Conservation (phyloP, 2,113 vertebrate species). For the Hyperopisus bebe region DNA sequence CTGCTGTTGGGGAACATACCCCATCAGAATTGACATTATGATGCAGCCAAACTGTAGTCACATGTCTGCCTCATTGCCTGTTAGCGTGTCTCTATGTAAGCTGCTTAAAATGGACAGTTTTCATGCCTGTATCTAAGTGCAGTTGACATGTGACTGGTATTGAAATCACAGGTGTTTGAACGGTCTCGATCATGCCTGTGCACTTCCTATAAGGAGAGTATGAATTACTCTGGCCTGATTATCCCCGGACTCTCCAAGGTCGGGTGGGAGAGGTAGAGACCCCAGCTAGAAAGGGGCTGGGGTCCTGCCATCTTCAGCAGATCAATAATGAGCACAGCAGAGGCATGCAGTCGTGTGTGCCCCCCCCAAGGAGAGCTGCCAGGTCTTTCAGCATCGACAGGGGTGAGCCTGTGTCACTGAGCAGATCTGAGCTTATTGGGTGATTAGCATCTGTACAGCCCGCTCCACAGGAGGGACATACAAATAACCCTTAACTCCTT, state of each 20-base stretch:
- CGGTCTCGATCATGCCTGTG: background rate
- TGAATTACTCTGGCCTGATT: background rate
- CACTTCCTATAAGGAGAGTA: background rate
- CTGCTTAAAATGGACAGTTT: background rate
- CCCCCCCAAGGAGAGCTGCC: too few species aligned
- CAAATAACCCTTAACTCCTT: background rate
- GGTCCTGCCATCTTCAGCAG: background rate
- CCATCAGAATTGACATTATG: background rate
- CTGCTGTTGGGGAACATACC: background rate
- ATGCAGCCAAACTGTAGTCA: background rate
- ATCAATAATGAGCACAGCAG: background rate
- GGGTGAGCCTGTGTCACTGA: background rate
- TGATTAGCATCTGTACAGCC: background rate
- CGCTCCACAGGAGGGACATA: background rate
- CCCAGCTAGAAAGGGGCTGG: background rate
- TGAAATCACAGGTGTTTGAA: background rate
- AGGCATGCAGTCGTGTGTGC: background rate
- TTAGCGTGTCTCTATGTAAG: background rate
- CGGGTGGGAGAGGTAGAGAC: background rate
- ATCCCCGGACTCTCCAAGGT: background rate
- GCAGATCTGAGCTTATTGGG: background rate
- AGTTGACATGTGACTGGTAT: background rate
- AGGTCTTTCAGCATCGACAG: background rate
- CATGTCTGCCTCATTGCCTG: background rate
- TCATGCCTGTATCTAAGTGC: background rate